phyloP scores from a whole-genome alignment of 2,113 vertebrate genomes.

The Antechinus flavipes region DNA sequence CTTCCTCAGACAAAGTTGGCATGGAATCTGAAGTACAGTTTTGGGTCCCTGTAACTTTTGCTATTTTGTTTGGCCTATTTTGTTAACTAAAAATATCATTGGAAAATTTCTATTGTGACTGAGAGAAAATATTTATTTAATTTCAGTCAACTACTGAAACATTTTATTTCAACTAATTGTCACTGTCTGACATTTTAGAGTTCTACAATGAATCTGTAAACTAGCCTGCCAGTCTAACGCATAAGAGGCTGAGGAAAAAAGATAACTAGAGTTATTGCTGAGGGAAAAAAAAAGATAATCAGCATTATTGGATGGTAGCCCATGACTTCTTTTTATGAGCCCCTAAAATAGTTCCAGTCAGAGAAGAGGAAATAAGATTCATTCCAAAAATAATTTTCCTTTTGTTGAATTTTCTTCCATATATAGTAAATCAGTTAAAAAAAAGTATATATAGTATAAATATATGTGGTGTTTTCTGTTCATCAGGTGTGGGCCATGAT shows the following conservation, averaged over 20 bases:
- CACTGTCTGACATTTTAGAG: neutral
- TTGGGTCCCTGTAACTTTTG: slow-evolving; percentile 50
- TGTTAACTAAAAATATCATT: slow-evolving; percentile 43
- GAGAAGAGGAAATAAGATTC: slow-evolving; percentile 77
- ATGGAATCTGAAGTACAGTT: slow-evolving; percentile 21
- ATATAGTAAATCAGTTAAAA: slow-evolving; percentile 69
- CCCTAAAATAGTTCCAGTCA: slow-evolving; percentile 38
- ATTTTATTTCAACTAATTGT: slow-evolving; percentile 2
- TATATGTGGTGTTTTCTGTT: slow-evolving; percentile 71
- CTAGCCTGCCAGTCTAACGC: slow-evolving; percentile 8
- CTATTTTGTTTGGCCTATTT: neutral
- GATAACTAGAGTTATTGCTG: neutral
- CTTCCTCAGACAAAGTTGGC: slow-evolving; percentile 8
- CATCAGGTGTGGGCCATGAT: slow-evolving; percentile 94
- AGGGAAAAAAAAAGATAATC: neutral
- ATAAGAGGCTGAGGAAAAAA: neutral
- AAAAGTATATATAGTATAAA: neutral
- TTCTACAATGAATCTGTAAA: neutral
- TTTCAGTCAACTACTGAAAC: slow-evolving; percentile 6
- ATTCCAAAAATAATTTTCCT: slow-evolving; percentile 72
- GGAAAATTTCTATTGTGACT: slow-evolving; percentile 45
- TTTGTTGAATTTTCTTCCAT: slow-evolving; percentile 65
- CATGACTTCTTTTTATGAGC: slow-evolving; percentile 35
- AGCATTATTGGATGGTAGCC: neutral
- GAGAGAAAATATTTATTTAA: slow-evolving; percentile 32